Evolutionary conservation across 2,888 invertebrate species (phyloP).

Genomic region (Venusia cambrica): DNA sequence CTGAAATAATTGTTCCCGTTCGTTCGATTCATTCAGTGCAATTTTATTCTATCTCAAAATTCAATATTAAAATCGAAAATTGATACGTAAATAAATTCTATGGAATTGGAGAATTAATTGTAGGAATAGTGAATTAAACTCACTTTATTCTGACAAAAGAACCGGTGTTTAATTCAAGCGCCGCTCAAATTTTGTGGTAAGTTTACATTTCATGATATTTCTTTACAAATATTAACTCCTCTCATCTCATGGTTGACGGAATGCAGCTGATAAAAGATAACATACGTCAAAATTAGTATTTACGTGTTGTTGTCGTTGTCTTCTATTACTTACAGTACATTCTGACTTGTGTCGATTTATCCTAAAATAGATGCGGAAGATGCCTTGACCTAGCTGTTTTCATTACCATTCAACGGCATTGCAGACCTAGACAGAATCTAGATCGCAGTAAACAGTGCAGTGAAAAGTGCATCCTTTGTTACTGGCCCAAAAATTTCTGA

Average conservation of each 20-base stretch:
- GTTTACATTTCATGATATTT: constrained; percentile 35
- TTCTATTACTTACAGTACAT: constrained; percentile 4
- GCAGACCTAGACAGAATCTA: constrained; percentile 42
- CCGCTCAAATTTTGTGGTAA: constrained; percentile 47
- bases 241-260: constrained; percentile 18
- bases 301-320: constrained; percentile 16
- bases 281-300: constrained; percentile 31
- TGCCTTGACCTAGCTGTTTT: constrained; percentile 58
- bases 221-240: constrained; percentile 25
- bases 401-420: constrained; percentile 43
- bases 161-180: constrained; percentile 36
- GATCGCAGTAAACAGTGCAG: constrained; percentile 16
- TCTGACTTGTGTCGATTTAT: constrained; percentile 6
- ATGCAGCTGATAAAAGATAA: constrained; percentile 28
- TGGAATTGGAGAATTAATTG: constrained; percentile 10
- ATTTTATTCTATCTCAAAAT: constrained; percentile 21
- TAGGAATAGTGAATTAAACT: constrained; percentile 36
- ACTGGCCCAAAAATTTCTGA: constrained; percentile 4
- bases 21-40: constrained; percentile 49
- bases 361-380: constrained; percentile 46
- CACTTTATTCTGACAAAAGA: constrained; percentile 21
- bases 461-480: constrained; percentile 5
- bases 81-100: constrained; percentile 3
- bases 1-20: too few relatives aligned
- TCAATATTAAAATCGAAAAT: constrained; percentile 7